Percentiles rank a stretch among this genome's conserved stretches.
Evolutionary conservation across 2,113 vertebrate species (phyloP).

Genomic region (Ia io): DNA sequence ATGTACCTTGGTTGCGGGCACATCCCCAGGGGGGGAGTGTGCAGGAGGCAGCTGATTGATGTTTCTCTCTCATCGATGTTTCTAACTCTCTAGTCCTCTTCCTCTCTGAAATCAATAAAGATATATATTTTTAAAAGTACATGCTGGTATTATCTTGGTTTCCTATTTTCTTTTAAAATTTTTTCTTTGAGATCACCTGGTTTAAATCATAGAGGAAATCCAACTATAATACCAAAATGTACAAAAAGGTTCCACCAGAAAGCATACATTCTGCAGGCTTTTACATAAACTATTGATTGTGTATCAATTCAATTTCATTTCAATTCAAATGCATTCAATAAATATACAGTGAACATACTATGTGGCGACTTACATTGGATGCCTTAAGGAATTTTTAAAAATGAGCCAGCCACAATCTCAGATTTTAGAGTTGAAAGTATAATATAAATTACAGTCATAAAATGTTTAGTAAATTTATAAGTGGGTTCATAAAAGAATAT

Average conservation of each 20-base stretch:
- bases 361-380: neutral
- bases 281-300: neutral
- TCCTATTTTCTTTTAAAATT: neutral
- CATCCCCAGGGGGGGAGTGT: no score
- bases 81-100: no score
- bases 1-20: no score
- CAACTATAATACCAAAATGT: neutral
- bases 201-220: neutral
- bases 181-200: neutral
- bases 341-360: neutral
- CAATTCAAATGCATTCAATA: neutral
- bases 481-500: neutral
- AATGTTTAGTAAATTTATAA: neutral
- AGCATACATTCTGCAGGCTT: neutral
- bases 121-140: neutral
- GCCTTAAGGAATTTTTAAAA: neutral
- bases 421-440: neutral
- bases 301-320: neutral
- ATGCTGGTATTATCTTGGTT: neutral
- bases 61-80: no score
- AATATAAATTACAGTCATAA: neutral
- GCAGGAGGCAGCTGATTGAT: no score
- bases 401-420: neutral
- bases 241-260: neutral
- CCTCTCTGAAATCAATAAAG: no score